A percentile compares a stretch with the other conserved stretches of the same genome.
Evolutionary conservation across 2,888 invertebrate genomes (phyloP).

Genomic region (Drosophila sordidula): DNA sequence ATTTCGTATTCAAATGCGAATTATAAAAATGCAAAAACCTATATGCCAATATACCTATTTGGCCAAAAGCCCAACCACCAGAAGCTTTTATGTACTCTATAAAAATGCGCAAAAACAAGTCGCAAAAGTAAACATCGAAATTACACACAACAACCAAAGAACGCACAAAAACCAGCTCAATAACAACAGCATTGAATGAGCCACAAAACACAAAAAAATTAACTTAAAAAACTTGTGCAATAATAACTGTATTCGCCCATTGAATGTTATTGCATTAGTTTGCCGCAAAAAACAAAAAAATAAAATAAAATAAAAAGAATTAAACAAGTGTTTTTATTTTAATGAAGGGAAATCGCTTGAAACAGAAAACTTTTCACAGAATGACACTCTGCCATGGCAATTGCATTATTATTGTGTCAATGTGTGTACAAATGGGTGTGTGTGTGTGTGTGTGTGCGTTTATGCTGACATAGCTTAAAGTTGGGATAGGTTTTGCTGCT

Average conservation of each 20-base stretch:
- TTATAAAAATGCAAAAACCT: slow-evolving; percentile 29
- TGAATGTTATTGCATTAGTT: slow-evolving; percentile 80
- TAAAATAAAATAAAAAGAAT: slow-evolving; percentile 23
- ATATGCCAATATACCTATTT: slow-evolving; percentile 24
- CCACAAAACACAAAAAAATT: slow-evolving; percentile 9
- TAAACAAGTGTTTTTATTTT: slow-evolving; percentile 4
- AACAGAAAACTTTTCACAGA: slow-evolving; percentile 57
- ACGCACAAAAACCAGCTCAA: slow-evolving; percentile 50
- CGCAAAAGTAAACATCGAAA: slow-evolving; percentile 66
- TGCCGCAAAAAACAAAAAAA: slow-evolving; percentile 29
- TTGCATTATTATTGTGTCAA: slow-evolving; percentile 54
- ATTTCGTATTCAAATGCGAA: slow-evolving; percentile 42
- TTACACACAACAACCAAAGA: slow-evolving; percentile 28
- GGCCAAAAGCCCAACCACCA: slow-evolving; percentile 30
- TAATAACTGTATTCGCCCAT: slow-evolving; percentile 76
- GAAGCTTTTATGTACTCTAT: slow-evolving; percentile 72
- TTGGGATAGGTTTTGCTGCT: not conserved
- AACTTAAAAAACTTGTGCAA: slow-evolving; percentile 51
- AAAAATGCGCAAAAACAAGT: slow-evolving; percentile 69
- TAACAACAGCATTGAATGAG: slow-evolving; percentile 34
- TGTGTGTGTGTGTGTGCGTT: slow-evolving; percentile 1
- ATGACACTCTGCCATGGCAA: slow-evolving; percentile 54
- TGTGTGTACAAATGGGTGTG: slow-evolving; percentile 7
- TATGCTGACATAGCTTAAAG: not conserved
- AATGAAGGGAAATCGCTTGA: slow-evolving; percentile 29